Evolutionary conservation across 2,888 invertebrate genomes (phyloP), one percentile per base, ranked within the genome.

Genomic region (Agapostemon virescens): DNA sequence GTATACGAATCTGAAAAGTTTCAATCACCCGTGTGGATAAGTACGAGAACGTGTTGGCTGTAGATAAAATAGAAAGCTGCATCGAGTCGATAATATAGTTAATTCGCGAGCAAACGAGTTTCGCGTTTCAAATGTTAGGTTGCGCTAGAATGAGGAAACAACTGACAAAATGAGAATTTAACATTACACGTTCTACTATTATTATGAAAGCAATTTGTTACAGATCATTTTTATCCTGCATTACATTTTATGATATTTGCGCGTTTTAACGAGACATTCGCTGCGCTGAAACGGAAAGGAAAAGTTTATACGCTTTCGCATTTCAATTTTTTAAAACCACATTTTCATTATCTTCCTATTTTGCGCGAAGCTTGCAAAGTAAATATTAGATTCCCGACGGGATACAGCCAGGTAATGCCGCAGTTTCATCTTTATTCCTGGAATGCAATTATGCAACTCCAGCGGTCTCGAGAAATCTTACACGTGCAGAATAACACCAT

Each of bases 361-460:
- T 9, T 38, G 33, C 5, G 5, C n/a, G n/a, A 3, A 20, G 13
- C 15, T 23, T 30, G 17, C 1, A 36, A 42, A 69, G 58, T 49
- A 55, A 74, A 66, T 42, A 61, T 66, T 66, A 55, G 36, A 30
- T 30, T 49, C 63, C 5, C 26, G 61, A 61, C 49, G 30, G 30
- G 30, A 23, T 20, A 30, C 33, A 23, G 69, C n/a, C 33, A 42
- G 23, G 49, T 52, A 73, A 70, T 45, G 38, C n/a, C 30, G 67
- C 64, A 66, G 81, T 78, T 58, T 49, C 68, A 67, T 82, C 70
- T 71, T 74, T 74, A 70, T 79, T 76, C 82, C 73, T 33, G 63
- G 82, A 76, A 83, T 76, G 40, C 30, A 73, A 82, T 83, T 82
- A 82, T 79, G 83, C 79, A 79, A 82, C 26, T 68, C 68, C 68